Percentiles rank a stretch among this genome's conserved stretches.
These are phyloP conservation scores for Drosophila monieri DNA, from an alignment of 2,888 invertebrate species.

Conservation along the genomic window DNA sequence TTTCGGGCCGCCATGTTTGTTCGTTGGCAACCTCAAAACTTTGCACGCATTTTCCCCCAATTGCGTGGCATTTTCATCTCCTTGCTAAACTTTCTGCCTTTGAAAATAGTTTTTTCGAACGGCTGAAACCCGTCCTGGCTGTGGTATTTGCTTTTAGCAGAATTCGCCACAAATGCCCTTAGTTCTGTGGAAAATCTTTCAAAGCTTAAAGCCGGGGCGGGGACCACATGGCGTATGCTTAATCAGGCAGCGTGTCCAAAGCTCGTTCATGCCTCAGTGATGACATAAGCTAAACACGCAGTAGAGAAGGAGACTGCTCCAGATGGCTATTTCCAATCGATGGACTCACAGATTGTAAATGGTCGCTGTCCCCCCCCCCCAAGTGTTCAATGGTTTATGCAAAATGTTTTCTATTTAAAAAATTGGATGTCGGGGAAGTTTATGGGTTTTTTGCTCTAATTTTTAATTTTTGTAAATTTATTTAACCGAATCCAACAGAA, in stretches of 20 bases:
- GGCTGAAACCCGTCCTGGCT: slow-evolving; percentile 43
- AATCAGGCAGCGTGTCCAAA: slow-evolving; percentile 65
- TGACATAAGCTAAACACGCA: slow-evolving; percentile 69
- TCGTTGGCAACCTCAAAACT: slow-evolving; percentile 71
- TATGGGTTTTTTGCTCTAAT: neutral
- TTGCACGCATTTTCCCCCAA: slow-evolving; percentile 72
- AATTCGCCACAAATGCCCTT: slow-evolving; percentile 48
- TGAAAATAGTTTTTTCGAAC: slow-evolving; percentile 54
- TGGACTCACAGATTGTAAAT: neutral
- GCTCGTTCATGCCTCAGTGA: slow-evolving; percentile 75
- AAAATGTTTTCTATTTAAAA: slow-evolving; percentile 1
- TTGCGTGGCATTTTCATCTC: slow-evolving; percentile 64
- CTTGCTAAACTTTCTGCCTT: slow-evolving; percentile 62
- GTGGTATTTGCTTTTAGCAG: slow-evolving; percentile 73
- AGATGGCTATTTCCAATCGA: slow-evolving; percentile 4
- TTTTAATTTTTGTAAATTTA: neutral
- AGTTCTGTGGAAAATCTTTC: slow-evolving; percentile 22
- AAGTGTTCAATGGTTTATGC: neutral
- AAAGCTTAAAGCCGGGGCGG: slow-evolving; percentile 47
- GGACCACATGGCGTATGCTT: slow-evolving; percentile 49
- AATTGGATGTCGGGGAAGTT: neutral
- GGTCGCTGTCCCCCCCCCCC: neutral
- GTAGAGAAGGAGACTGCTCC: slow-evolving; percentile 12
- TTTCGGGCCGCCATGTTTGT: slow-evolving; percentile 68
- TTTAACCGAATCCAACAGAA: neutral